Evolutionary conservation across 1,140 invertebrate genomes (phyloP).

Genomic region (Ostrea denselamellosa): DNA sequence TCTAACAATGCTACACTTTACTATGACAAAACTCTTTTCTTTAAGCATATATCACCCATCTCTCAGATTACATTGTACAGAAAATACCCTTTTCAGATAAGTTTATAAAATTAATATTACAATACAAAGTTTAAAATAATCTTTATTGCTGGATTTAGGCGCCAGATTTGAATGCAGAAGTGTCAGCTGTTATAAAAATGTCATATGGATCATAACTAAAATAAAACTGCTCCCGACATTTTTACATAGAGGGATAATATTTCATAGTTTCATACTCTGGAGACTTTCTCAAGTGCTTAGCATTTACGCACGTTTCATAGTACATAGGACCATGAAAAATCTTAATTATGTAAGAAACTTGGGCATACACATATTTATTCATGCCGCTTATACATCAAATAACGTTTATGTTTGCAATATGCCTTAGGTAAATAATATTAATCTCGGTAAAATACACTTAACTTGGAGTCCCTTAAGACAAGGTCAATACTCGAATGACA

Average conservation of each 20-base stretch:
- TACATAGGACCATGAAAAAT: not conserved
- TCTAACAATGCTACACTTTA: not conserved
- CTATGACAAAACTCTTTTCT: not conserved
- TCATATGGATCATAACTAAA: not conserved
- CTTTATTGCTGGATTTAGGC: not conserved
- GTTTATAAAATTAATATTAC: not conserved
- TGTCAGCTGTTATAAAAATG: constrained; percentile 21
- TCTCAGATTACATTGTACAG: not conserved
- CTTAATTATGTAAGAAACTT: not conserved
- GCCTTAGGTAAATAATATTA: not conserved
- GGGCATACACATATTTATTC: not conserved
- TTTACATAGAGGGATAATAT: constrained; percentile 12
- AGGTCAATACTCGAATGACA: not conserved
- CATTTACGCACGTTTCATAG: not conserved
- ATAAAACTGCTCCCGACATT: constrained; percentile 10
- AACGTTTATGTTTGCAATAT: not conserved
- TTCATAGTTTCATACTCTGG: not conserved
- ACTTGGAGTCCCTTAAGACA: constrained; percentile 7
- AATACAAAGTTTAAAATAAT: not conserved
- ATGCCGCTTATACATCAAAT: not conserved
- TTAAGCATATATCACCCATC: not conserved
- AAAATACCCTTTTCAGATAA: not conserved
- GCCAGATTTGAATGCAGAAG: not conserved
- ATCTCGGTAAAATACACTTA: not conserved
- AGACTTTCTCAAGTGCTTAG: not conserved